Evolutionary conservation across 2,888 invertebrate genomes (phyloP).

Genomic region (Pandemis corylana): DNA sequence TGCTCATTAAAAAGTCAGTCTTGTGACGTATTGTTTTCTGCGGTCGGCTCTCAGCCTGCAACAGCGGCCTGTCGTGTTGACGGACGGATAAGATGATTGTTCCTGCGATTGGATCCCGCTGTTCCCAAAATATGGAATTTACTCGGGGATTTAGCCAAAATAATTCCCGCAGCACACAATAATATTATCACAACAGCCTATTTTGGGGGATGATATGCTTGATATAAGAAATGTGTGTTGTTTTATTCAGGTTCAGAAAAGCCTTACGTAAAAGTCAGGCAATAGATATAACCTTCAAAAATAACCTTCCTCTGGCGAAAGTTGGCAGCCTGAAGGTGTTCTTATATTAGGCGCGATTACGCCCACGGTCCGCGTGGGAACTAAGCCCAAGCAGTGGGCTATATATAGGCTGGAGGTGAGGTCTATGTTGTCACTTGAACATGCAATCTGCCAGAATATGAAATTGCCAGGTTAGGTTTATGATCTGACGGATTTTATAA

Average conservation of each 20-base stretch:
- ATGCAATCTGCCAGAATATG: too few relatives aligned
- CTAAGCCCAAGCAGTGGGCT: too few relatives aligned
- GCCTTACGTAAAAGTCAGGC: neutral
- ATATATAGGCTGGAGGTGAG: too few relatives aligned
- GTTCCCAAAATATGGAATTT: slow-evolving; percentile 16
- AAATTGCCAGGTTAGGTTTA: too few relatives aligned
- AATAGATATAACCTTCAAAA: neutral
- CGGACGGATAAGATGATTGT: slow-evolving; percentile 14
- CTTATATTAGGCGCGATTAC: too few relatives aligned
- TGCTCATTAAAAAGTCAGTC: too few relatives aligned
- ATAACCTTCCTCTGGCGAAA: neutral
- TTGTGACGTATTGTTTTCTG: neutral
- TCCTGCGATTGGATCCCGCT: slow-evolving; percentile 9
- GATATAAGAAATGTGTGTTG: neutral
- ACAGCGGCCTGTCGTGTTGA: neutral
- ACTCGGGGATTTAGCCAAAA: slow-evolving; percentile 4
- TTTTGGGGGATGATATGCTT: neutral
- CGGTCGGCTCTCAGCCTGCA: neutral
- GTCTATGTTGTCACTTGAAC: too few relatives aligned
- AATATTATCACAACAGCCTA: neutral
- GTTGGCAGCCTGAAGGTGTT: too few relatives aligned
- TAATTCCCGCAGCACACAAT: slow-evolving; percentile 7
- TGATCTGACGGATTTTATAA: too few relatives aligned
- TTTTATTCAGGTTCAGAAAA: neutral
- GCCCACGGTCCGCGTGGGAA: too few relatives aligned